Evolutionary conservation across 2,113 vertebrate species (phyloP), one percentile per base, ranked within the genome.

Genomic region (Eptesicus fuscus): DNA sequence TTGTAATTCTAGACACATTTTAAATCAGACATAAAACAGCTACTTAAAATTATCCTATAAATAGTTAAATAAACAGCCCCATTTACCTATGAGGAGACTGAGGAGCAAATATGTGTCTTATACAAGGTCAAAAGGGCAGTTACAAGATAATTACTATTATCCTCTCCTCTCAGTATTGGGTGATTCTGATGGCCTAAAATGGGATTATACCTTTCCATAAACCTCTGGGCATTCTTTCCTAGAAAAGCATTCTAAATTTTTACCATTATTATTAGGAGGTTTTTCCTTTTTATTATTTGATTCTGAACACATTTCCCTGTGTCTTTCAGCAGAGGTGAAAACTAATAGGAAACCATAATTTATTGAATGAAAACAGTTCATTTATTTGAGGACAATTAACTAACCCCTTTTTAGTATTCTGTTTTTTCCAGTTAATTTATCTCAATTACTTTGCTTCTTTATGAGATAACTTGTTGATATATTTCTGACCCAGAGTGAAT

Each of bases 311-410:
- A 95, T 70, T 90, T 95, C 22, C 82, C 44, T 79, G 32, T 78
- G 65, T 88, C 88, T 96, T 97, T 96, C 90, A 96, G 93, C 61
- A 95, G 84, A 95, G 94, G 80, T 95, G 90, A 97, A 97, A 96
- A 92, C 80, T 96, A 96, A 96, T 95, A 95, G 56, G 84, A 93
- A 96, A 90, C 47, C 71, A 92, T 96, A 96, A 96, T 97, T 93
- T 97, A 96, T 92, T 96, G 96, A 97, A 95, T 85, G 88, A 97
- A 96, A 97, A 93, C 90, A 96, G 92, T 93, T 95, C 94, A 97
- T 95, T 95, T 97, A 97, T 97, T 95, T 92, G 88, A 96, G 67
- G 71, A 97, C 65, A 97, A 96, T 96, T 96, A 97, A 95, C 94
- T 95, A 95, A 92, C 80, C 80, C 83, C 37, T 93, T 95, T 95